Evolutionary conservation across 1,140 invertebrate species (phyloP).

Genomic region (Spodoptera frugiperda): DNA sequence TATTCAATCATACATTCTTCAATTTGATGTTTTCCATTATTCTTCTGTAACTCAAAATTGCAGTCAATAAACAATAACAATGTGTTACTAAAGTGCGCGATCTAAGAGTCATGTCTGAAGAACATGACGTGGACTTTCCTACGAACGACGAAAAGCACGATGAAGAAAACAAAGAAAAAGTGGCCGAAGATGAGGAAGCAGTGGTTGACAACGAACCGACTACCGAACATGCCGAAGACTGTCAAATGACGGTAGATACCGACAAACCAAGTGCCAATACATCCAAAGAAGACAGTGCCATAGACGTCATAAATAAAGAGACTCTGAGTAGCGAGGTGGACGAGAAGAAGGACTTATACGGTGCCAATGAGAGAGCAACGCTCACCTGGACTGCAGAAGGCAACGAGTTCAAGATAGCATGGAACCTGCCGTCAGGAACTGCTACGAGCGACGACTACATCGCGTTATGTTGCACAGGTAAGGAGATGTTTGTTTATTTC

Average conservation of each 20-base stretch:
- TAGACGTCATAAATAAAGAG: constrained; percentile 63
- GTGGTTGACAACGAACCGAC: constrained; percentile 27
- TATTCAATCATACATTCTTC: neutral
- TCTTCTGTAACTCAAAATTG: neutral
- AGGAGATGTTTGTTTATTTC: constrained; percentile 39
- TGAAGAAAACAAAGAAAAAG: constrained; percentile 49
- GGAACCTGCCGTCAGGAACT: constrained; percentile 68
- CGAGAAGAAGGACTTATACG: constrained; percentile 55
- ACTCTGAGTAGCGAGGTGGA: constrained; percentile 59
- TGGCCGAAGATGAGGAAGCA: constrained; percentile 48
- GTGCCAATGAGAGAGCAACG: constrained; percentile 54
- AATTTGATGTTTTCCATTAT: neutral
- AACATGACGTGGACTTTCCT: constrained; percentile 71
- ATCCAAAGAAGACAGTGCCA: constrained; percentile 59
- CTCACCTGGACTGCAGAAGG: constrained; percentile 65
- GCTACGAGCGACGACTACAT: constrained; percentile 72
- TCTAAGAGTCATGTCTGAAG: constrained; percentile 78
- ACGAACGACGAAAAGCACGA: constrained; percentile 61
- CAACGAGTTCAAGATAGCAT: constrained; percentile 63
- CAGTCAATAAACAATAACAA: constrained; percentile 53
- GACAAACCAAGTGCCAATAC: constrained; percentile 63
- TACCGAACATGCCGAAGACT: constrained; percentile 33
- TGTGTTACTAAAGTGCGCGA: constrained; percentile 59
- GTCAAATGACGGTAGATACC: constrained; percentile 25
- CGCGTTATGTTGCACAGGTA: constrained; percentile 76